Conservation (phyloP, 2,113 vertebrate species). For the Cyprinus carpio region DNA sequence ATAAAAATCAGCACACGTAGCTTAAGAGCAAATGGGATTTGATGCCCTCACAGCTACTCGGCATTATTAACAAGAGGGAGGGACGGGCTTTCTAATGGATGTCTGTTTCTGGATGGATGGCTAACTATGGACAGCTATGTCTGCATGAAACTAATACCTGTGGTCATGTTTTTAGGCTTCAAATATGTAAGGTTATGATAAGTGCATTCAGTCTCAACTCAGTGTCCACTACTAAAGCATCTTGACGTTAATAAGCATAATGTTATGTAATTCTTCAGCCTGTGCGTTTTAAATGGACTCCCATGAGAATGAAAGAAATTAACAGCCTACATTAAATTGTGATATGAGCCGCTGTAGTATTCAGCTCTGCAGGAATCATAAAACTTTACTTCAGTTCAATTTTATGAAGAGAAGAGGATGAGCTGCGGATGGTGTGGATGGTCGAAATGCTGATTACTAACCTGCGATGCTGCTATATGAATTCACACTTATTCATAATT, state of each 20-base stretch:
- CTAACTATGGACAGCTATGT: background rate
- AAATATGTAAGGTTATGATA: background rate
- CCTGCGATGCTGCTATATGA: slow-evolving; percentile 57
- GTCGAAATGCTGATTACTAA: slow-evolving; percentile 63
- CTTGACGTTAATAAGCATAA: background rate
- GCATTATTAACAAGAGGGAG: slow-evolving; percentile 42
- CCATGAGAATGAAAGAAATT: slow-evolving; percentile 71
- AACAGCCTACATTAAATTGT: slow-evolving; percentile 60
- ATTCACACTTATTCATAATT: slow-evolving; percentile 63
- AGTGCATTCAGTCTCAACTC: background rate
- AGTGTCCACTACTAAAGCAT: slow-evolving; percentile 28
- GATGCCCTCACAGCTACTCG: slow-evolving; percentile 52
- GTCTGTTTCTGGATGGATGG: slow-evolving; percentile 34
- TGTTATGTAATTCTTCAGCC: slow-evolving; percentile 46
- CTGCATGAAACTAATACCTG: slow-evolving; percentile 26
- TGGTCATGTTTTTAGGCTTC: background rate
- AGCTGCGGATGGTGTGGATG: slow-evolving; percentile 56
- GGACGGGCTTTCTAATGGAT: slow-evolving; percentile 40
- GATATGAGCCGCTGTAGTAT: slow-evolving; percentile 54
- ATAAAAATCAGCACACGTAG: slow-evolving; percentile 56
- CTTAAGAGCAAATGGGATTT: slow-evolving; percentile 53
- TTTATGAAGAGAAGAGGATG: slow-evolving; percentile 63
- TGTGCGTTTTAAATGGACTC: slow-evolving; percentile 68
- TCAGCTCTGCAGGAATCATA: slow-evolving; percentile 53
- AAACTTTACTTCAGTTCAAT: slow-evolving; percentile 54